Conservation (phyloP, 2,797 vertebrate species). For the Sibirionetta formosa region DNA sequence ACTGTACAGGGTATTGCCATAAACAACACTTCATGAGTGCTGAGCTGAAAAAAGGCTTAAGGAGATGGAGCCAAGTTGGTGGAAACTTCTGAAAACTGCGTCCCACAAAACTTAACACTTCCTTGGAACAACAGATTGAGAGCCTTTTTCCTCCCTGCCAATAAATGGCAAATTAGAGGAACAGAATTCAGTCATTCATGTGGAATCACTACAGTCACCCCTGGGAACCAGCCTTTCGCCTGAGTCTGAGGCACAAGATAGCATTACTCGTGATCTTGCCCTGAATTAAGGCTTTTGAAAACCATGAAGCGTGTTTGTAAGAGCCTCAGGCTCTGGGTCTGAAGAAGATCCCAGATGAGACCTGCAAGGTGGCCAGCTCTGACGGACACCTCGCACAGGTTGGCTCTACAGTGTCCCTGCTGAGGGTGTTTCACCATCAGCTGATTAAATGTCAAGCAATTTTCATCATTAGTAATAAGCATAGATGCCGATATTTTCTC, state of each 20-base stretch:
- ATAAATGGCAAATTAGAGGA: not conserved
- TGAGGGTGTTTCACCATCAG: not conserved
- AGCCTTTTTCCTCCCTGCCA: not conserved
- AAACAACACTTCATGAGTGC: not conserved
- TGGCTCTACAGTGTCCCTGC: not conserved
- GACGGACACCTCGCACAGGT: fast-evolving
- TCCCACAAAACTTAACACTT: not conserved
- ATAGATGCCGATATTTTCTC: not conserved
- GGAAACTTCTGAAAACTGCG: not conserved
- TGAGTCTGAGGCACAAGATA: not conserved
- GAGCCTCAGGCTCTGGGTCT: not conserved
- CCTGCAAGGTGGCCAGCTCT: not conserved
- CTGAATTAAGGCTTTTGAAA: not conserved
- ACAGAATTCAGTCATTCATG: not conserved
- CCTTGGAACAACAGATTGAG: not conserved
- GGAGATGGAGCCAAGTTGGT: not conserved
- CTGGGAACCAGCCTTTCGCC: not conserved
- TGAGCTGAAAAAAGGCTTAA: not conserved
- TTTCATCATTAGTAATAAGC: not conserved
- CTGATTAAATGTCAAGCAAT: not conserved
- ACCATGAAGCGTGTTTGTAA: not conserved
- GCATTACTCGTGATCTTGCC: not conserved
- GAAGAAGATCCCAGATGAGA: not conserved
- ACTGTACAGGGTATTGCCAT: not conserved
- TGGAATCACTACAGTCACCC: not conserved